These are phyloP conservation scores for Pelecanus crispus DNA, from an alignment of 2,113 vertebrate species.

Conservation along the genomic window DNA sequence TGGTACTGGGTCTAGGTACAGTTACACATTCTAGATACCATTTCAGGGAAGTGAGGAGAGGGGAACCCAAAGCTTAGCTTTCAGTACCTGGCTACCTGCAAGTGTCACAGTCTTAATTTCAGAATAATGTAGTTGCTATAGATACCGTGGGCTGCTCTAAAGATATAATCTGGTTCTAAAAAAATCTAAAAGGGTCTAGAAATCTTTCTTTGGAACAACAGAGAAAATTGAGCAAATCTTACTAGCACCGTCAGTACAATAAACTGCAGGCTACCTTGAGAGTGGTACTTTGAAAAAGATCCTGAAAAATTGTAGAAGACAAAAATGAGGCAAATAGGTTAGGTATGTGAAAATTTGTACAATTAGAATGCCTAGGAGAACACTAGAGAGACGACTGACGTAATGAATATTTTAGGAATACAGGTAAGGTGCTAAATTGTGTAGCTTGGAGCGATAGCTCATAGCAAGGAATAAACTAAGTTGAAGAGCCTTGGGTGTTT, in stretches of 20 bases:
- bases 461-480: not conserved
- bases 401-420: constrained; percentile 15
- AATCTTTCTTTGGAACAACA: not conserved
- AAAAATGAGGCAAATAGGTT: constrained; percentile 45
- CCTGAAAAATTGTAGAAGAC: not conserved
- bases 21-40: not conserved
- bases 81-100: not conserved
- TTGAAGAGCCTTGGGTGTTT: not conserved
- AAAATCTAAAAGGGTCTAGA: not conserved
- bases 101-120: not conserved
- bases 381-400: not conserved
- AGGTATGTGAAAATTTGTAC: not conserved
- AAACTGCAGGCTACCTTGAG: not conserved
- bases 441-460: not conserved
- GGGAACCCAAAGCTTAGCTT: not conserved
- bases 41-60: not conserved
- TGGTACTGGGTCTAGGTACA: not conserved
- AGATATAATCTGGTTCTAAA: not conserved
- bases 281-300: not conserved
- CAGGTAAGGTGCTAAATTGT: not conserved
- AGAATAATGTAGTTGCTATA: not conserved
- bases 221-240: not conserved
- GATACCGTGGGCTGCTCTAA: accelerated
- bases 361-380: not conserved
- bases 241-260: not conserved